Evolutionary conservation across 2,797 vertebrate genomes (phyloP).

Genomic region (Mionectes olivaceus): DNA sequence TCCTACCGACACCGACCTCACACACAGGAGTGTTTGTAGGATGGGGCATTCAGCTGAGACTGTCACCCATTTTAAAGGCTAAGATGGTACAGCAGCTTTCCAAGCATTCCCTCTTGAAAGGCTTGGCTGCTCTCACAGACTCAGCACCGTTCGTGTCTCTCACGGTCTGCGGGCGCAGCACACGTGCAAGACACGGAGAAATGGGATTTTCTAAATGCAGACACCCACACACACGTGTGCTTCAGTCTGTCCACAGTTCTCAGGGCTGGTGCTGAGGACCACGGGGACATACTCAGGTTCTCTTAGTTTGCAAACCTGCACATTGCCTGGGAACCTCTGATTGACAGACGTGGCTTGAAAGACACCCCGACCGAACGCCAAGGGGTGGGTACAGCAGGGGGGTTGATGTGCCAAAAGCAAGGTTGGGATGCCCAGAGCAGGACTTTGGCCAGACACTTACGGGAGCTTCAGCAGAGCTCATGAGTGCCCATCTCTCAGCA

Average conservation of each 20-base stretch:
- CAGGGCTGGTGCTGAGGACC: conserved; percentile 2
- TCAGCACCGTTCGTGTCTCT: background rate
- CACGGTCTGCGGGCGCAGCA: background rate
- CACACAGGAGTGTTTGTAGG: background rate
- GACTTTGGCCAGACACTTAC: background rate
- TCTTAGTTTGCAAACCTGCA: background rate
- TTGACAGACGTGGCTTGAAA: background rate
- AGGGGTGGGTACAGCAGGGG: background rate
- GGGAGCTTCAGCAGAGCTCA: background rate
- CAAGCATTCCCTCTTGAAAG: conserved; percentile 18
- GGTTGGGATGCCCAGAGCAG: background rate
- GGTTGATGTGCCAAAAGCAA: background rate
- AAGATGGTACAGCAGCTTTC: background rate
- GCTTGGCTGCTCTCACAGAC: background rate
- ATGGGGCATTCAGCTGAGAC: background rate
- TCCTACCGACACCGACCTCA: background rate
- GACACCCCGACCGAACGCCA: background rate
- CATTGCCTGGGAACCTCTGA: conserved; percentile 19
- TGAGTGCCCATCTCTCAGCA: background rate
- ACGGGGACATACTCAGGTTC: background rate
- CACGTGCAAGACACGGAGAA: background rate
- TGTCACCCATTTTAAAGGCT: background rate
- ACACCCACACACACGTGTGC: background rate
- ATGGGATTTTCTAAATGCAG: background rate
- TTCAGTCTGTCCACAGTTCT: background rate